Percentiles rank a stretch among this genome's conserved stretches.
These are phyloP conservation scores for Chloroceryle aenea DNA, from an alignment of 2,113 vertebrate genomes.

Conservation along the genomic window DNA sequence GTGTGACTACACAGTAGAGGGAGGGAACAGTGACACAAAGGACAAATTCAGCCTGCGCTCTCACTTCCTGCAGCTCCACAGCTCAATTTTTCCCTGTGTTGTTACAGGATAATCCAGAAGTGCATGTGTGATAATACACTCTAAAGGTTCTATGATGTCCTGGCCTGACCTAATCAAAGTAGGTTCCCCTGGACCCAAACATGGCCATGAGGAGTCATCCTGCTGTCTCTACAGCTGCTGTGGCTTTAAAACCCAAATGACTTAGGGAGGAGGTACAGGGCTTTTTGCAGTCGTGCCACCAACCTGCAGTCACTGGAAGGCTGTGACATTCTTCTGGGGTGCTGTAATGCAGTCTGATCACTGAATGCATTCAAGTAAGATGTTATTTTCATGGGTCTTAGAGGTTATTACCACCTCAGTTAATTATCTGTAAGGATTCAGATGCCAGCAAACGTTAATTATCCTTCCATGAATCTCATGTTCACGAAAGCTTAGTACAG, in stretches of 20 bases:
- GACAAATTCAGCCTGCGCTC: neutral
- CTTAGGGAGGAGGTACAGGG: neutral
- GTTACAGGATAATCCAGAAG: neutral
- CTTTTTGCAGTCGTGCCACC: neutral
- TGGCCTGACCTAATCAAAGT: neutral
- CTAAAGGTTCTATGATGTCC: neutral
- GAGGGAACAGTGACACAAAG: neutral
- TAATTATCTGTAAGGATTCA: constrained; percentile 47
- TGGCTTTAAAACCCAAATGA: neutral
- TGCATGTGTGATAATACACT: neutral
- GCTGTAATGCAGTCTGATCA: constrained; percentile 24
- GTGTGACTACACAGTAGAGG: neutral
- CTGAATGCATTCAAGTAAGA: neutral
- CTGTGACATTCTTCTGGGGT: neutral
- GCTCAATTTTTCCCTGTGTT: neutral
- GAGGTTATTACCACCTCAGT: constrained; percentile 39
- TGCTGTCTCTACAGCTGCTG: neutral
- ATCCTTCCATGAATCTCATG: neutral
- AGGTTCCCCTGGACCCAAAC: neutral
- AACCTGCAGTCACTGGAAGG: neutral
- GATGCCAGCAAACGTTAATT: constrained; percentile 8
- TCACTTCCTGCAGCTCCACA: neutral
- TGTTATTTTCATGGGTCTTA: neutral
- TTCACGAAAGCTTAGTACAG: neutral
- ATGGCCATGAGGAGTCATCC: neutral